Conservation (phyloP, 1,140 invertebrate species). For the Sycophaga agraensis region DNA sequence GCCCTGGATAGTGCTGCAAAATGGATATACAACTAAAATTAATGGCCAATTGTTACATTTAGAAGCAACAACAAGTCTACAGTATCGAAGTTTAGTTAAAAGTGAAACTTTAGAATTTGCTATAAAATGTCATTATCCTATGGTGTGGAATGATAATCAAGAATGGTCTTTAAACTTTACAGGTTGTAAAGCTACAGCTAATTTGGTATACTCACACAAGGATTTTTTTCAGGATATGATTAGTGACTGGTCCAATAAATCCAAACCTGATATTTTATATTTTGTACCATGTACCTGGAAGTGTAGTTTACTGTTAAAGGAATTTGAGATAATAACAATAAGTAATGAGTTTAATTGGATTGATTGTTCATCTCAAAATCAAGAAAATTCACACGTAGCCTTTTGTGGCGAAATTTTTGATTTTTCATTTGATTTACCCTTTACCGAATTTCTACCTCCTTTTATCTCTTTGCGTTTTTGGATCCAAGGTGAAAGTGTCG, state of each 20-base stretch:
- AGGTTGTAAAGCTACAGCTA: constrained; percentile 89
- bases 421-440: constrained; percentile 89
- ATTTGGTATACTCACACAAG: constrained; percentile 92
- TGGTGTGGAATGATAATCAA: constrained; percentile 93
- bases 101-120: constrained; percentile 94
- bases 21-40: constrained; percentile 87
- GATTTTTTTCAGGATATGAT: constrained; percentile 94
- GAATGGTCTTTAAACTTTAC: constrained; percentile 88
- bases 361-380: constrained; percentile 92
- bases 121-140: constrained; percentile 83
- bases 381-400: constrained; percentile 92
- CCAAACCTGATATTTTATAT: constrained; percentile 84
- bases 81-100: constrained; percentile 86
- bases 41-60: constrained; percentile 90
- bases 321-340: constrained; percentile 92
- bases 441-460: constrained; percentile 86
- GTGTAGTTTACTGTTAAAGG: constrained; percentile 86
- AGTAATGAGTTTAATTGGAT: constrained; percentile 99
- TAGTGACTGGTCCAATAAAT: constrained; percentile 93
- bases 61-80: constrained; percentile 91
- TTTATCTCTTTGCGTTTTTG: constrained; percentile 86
- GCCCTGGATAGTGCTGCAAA: constrained; percentile 84
- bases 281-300: constrained; percentile 98
- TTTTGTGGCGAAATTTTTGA: constrained; percentile 93
- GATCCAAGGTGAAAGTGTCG: constrained; percentile 91